Base-by-base conservation (phyloP, 2,797 vertebrate genomes). In the Falco columbarius region DNA sequence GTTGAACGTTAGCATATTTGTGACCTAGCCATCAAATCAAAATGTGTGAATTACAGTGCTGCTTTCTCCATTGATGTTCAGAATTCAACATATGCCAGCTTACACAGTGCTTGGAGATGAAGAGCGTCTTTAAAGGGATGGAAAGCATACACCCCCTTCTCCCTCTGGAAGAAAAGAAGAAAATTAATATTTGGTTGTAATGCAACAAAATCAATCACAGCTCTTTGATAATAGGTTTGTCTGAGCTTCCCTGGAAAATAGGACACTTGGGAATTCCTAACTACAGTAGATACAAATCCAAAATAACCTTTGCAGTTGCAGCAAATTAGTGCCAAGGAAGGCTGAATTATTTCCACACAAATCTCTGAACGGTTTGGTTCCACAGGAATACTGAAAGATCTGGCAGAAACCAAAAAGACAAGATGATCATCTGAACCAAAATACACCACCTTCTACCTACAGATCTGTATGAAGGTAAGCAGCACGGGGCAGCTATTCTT, bases 31-130 rank as follows among this genome's bases (percentile, higher is more conserved):
- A 67, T 93, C 93, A 95, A 94, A 90, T 82, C 82, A 52, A 71
- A 95, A 97, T 32, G 88, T 97, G 93, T 93, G 94, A 96, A 95
- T 94, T 96, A 89, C 88, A 86, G 90, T 30, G 67, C 88, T 91
- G 70, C 83, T 81, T 95, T 90, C 74, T 67, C 82, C 80, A 84
- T 4, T 90, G 91, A 96, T 95, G 94, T 90, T 97, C 6, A 12
- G 77, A 84, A 93, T 86, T 83, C 75, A 95, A 92, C 88, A 97
- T 93, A 96, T 90, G 94, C 73, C 71, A 68, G 40, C 16, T 76
- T 85, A 84, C 80, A 81, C 55, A 67, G 62, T 40, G 42, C 68
- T 79, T 70, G 44, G 66, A 96, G 90, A 96, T 56, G 55, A 93
- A 86, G 62, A 89, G 26, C 52, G 26, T 90, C 71, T 86, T 90